Percentiles rank a stretch among this genome's conserved stretches.
These are phyloP conservation scores for Myotis brandtii DNA, from an alignment of 2,113 vertebrate genomes.

Conservation along the genomic window DNA sequence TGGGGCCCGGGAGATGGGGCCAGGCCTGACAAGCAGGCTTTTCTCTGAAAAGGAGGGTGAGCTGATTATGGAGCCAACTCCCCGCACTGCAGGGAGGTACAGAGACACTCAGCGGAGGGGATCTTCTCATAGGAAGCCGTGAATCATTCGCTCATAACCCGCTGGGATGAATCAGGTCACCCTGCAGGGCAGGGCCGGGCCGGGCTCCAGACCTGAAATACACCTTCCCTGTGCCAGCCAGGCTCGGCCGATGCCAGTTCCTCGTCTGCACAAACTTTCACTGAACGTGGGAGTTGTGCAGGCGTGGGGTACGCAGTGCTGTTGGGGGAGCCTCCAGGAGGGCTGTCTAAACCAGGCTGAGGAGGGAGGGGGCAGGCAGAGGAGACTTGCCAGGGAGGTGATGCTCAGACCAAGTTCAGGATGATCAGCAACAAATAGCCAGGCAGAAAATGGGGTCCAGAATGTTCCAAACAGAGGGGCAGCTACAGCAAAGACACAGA, in stretches of 20 bases:
- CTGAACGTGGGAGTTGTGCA: fast-evolving
- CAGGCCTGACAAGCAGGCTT: neutral
- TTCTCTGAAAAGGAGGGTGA: neutral
- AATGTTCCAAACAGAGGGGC: neutral
- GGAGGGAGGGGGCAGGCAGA: too few species aligned
- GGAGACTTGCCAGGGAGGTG: neutral
- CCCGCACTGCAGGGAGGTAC: fast-evolving
- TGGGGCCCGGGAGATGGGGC: neutral
- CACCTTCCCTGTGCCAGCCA: neutral
- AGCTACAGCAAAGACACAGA: neutral
- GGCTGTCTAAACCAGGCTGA: neutral
- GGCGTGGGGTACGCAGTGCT: neutral
- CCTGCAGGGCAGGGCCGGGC: neutral
- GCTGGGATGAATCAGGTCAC: neutral
- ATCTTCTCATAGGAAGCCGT: neutral
- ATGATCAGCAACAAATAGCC: neutral
- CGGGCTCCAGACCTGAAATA: neutral
- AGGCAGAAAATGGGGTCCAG: neutral
- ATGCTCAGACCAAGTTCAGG: neutral
- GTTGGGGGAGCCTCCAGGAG: neutral
- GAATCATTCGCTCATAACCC: neutral
- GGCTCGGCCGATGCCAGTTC: neutral
- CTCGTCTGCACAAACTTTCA: neutral
- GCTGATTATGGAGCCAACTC: neutral
- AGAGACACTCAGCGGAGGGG: neutral